Percentiles rank a stretch among this genome's conserved stretches.
Conservation (phyloP, 2,113 vertebrate genomes). For the Sterrhoptilus dennistouni region DNA sequence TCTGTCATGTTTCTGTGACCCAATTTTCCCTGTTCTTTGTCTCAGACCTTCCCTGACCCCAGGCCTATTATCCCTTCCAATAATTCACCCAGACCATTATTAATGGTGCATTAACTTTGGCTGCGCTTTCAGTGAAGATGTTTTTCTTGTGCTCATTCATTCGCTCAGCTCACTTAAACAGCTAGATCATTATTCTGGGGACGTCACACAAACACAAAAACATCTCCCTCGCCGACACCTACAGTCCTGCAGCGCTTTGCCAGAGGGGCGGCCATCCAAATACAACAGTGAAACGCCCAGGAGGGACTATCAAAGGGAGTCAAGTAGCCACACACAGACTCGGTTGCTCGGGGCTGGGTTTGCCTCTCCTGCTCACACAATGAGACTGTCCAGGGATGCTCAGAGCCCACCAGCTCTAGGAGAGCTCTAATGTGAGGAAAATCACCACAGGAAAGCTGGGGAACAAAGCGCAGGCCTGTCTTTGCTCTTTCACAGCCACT, state of each 20-base stretch:
- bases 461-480: neutral
- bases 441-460: neutral
- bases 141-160: slow-evolving; percentile 58
- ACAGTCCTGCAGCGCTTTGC: neutral
- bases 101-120: slow-evolving; percentile 76
- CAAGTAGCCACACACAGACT: slow-evolving; percentile 39
- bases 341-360: accelerated
- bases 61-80: slow-evolving; percentile 56
- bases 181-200: slow-evolving; percentile 56
- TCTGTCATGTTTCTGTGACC: slow-evolving; percentile 75
- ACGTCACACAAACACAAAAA: slow-evolving; percentile 52
- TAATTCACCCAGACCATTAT: slow-evolving; percentile 73
- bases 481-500: neutral
- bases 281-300: neutral
- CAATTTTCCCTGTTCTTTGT: slow-evolving; percentile 70
- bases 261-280: neutral
- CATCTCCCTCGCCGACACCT: slow-evolving; percentile 34
- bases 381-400: neutral
- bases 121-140: slow-evolving; percentile 66
- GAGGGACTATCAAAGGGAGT: neutral
- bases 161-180: slow-evolving; percentile 56
- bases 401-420: neutral
- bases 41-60: slow-evolving; percentile 62
- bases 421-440: neutral
- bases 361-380: accelerated